Evolutionary conservation across 1,140 invertebrate species (phyloP).

Genomic region (Hycleus phaleratus): DNA sequence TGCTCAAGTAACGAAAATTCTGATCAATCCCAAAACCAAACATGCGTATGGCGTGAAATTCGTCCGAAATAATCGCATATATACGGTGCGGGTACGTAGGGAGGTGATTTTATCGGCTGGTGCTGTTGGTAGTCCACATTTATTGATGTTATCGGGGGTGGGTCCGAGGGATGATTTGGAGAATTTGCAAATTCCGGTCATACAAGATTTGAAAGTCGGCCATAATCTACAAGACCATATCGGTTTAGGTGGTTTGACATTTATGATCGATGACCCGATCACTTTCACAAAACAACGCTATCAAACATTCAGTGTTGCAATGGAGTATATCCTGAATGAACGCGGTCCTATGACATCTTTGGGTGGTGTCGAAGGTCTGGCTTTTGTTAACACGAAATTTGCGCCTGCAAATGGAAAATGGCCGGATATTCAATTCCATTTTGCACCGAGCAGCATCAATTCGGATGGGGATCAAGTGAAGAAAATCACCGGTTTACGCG

Average conservation of each 20-base stretch:
- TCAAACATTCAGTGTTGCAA: constrained; percentile 65
- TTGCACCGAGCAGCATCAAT: constrained; percentile 72
- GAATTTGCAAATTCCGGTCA: constrained; percentile 64
- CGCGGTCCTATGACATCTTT: constrained; percentile 69
- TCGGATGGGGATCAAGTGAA: constrained; percentile 45
- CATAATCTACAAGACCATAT: constrained; percentile 81
- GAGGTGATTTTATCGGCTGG: constrained; percentile 79
- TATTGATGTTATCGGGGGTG: constrained; percentile 85
- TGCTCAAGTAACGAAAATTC: constrained; percentile 64
- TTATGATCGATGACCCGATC: constrained; percentile 69
- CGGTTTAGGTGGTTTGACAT: constrained; percentile 73
- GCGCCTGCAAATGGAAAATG: constrained; percentile 62
- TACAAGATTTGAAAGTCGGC: constrained; percentile 70
- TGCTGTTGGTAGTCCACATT: constrained; percentile 69
- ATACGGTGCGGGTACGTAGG: constrained; percentile 58
- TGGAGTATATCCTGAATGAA: constrained; percentile 75
- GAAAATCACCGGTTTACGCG: constrained; percentile 66
- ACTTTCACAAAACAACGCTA: constrained; percentile 70
- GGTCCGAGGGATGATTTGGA: constrained; percentile 72
- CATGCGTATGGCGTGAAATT: constrained; percentile 72
- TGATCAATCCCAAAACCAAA: constrained; percentile 57
- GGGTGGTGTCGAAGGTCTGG: constrained; percentile 72
- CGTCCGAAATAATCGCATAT: constrained; percentile 52
- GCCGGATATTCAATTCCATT: constrained; percentile 83
- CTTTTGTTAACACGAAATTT: constrained; percentile 78